Percentiles rank a stretch among this genome's conserved stretches.
phyloP scores from a whole-genome alignment of 1,140 invertebrate species.

The Drosophila arizonae region DNA sequence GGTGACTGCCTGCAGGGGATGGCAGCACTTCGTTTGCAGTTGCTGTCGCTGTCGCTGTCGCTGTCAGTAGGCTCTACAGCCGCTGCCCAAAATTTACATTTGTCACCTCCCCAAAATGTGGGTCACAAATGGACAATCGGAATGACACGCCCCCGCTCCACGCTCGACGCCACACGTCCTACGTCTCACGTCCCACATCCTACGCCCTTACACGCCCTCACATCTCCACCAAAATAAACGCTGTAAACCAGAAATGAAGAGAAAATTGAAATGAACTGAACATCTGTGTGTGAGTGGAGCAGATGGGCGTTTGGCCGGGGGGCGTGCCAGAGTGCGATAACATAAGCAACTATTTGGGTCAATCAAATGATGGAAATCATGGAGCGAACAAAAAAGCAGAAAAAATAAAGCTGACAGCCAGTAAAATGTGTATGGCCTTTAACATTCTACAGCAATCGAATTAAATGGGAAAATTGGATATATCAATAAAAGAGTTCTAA shows the following conservation, averaged over 20 bases:
- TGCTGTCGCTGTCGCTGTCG: constrained; percentile 1
- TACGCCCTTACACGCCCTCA: not conserved
- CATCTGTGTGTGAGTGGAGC: not conserved
- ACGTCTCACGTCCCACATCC: too few relatives aligned
- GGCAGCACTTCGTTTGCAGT: constrained; percentile 6
- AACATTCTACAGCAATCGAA: too few relatives aligned
- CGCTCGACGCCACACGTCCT: too few relatives aligned
- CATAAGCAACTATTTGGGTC: constrained; percentile 9
- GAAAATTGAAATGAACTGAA: constrained; percentile 13
- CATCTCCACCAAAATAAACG: not conserved
- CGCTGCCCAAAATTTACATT: constrained; percentile 41
- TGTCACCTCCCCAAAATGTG: constrained; percentile 44
- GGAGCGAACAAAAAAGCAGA: not conserved
- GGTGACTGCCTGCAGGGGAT: too few relatives aligned
- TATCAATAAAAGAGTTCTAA: too few relatives aligned
- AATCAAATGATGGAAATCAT: constrained; percentile 1
- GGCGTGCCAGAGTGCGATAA: not conserved
- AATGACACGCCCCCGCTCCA: not conserved
- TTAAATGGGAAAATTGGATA: too few relatives aligned
- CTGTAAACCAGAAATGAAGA: constrained; percentile 1
- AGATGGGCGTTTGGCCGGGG: constrained; percentile 3
- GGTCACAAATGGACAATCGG: constrained; percentile 43
- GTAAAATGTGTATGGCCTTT: too few relatives aligned
- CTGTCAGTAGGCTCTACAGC: not conserved
- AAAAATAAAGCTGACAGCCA: not conserved